Evolutionary conservation across 92 coral and sea anemone species (phyloP).

Genomic region (Heteractis magnifica): DNA sequence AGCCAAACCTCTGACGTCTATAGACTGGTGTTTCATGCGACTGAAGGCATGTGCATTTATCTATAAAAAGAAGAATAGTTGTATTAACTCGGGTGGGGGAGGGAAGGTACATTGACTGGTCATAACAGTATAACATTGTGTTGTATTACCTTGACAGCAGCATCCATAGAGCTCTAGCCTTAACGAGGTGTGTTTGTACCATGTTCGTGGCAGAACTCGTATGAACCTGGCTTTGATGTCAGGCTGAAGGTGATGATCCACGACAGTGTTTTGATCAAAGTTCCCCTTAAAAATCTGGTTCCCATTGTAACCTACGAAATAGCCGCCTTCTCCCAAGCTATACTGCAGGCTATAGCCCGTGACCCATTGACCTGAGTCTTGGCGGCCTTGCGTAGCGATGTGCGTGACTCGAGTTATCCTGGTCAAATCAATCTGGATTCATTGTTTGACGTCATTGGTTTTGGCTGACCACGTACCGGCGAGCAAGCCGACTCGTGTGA

Average conservation of each 20-base stretch:
- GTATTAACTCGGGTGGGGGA: too few species aligned
- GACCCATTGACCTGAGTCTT: slow-evolving; percentile 25
- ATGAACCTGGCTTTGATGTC: slow-evolving; percentile 24
- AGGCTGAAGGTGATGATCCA: slow-evolving; percentile 15
- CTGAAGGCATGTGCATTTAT: too few species aligned
- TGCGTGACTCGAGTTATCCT: slow-evolving; percentile 8
- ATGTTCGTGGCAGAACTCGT: slow-evolving; percentile 23
- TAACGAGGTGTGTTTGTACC: slow-evolving; percentile 28
- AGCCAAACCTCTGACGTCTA: too few species aligned
- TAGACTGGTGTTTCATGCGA: too few species aligned
- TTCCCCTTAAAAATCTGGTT: slow-evolving; percentile 35
- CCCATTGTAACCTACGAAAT: neutral
- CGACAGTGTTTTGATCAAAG: slow-evolving; percentile 15
- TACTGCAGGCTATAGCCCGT: slow-evolving; percentile 28
- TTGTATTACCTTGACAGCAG: neutral
- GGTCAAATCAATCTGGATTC: slow-evolving; percentile 14
- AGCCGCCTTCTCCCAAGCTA: slow-evolving; percentile 3
- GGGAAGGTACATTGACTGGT: too few species aligned
- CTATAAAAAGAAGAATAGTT: too few species aligned
- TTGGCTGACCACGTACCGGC: slow-evolving; percentile 19
- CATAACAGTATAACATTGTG: neutral
- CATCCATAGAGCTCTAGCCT: slow-evolving; percentile 31
- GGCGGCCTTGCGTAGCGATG: slow-evolving; percentile 23
- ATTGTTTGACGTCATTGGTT: slow-evolving; percentile 9
- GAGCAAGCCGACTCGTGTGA: neutral